Percentiles rank a stretch among this genome's conserved stretches.
phyloP scores from a whole-genome alignment of 2,888 invertebrate species.

The Athalia rosae region DNA sequence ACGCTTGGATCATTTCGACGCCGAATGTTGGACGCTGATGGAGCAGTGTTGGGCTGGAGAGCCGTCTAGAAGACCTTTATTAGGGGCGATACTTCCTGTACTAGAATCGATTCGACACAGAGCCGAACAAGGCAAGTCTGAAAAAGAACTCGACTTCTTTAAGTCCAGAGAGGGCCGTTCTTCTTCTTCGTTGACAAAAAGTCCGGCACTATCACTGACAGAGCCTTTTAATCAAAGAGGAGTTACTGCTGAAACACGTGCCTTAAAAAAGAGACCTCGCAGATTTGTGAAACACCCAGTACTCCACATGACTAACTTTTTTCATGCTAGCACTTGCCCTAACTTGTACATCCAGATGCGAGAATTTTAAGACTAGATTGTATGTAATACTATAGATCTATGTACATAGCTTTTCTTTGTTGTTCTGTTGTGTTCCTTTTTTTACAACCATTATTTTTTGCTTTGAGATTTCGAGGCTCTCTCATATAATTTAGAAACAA shows the following conservation, averaged over 20 bases:
- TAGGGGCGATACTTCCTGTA: slow-evolving; percentile 85
- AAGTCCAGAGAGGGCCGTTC: slow-evolving; percentile 56
- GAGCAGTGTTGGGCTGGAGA: slow-evolving; percentile 89
- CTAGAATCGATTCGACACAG: slow-evolving; percentile 76
- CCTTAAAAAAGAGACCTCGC: slow-evolving; percentile 58
- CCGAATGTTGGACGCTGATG: slow-evolving; percentile 90
- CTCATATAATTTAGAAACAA: no score
- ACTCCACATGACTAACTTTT: slow-evolving; percentile 66
- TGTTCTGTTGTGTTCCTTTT: no score
- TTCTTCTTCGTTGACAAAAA: slow-evolving; percentile 54
- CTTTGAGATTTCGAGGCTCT: no score
- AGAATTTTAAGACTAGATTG: slow-evolving; percentile 59
- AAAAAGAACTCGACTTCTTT: slow-evolving; percentile 41
- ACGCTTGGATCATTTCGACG: slow-evolving; percentile 83
- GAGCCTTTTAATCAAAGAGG: slow-evolving; percentile 71
- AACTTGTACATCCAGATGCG: slow-evolving; percentile 69
- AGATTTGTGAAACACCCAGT: slow-evolving; percentile 62
- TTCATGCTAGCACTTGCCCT: slow-evolving; percentile 65
- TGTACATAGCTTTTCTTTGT: background rate
- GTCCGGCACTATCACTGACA: slow-evolving; percentile 65
- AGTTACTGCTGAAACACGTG: slow-evolving; percentile 59
- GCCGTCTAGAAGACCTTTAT: slow-evolving; percentile 82
- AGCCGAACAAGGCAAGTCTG: slow-evolving; percentile 66
- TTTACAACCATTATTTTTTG: background rate
- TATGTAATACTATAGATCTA: background rate